Evolutionary conservation across 2,888 invertebrate genomes (phyloP), one percentile per base, ranked within the genome.

Genomic region (Shargacucullia verbasci): DNA sequence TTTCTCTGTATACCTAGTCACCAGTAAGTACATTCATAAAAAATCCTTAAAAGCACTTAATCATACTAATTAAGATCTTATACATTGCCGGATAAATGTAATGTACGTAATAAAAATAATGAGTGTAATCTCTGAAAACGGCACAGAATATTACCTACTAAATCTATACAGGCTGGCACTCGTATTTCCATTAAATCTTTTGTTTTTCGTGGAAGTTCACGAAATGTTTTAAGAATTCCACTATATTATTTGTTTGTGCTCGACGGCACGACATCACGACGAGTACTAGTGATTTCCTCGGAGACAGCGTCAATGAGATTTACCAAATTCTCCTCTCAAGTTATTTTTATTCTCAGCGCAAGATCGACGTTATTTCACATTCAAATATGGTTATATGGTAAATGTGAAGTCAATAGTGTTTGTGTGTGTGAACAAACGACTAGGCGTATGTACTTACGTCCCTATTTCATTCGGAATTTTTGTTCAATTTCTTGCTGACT

Each of bases 261-360:
- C 59, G 59, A 54, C 61, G 61, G 46, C 40, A 62, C 56, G 61
- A 65, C 54, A 53, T 66, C 61, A 50, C 61, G 66, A 55, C 56
- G 63, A 76, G 62, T 75, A 73, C 73, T 74, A 73, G 76, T 77
- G 78, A 82, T 82, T 81, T 78, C 73, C 73, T 74, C 59, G 50
- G 73, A 82, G 74, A 72, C 76, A 71, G 67, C 62, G 58, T 67
- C 77, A 78, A 79, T 80, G 72, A 80, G 72, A 79, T 79, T 81
- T 79, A 58, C 76, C 64, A 70, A 79, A 76, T 79, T 79, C 78
- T 65, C 86, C 44, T 86, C 59, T 64, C 61, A 63, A 66, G 66
- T 72, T 80, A 72, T 78, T 77, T 79, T 71, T 74, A 75, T 73
- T 68, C 68, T 71, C 59, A 57, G 59, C 66, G 56, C 50, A 65